phyloP scores from a whole-genome alignment of 2,113 vertebrate species.

The Gymnarchus niloticus region DNA sequence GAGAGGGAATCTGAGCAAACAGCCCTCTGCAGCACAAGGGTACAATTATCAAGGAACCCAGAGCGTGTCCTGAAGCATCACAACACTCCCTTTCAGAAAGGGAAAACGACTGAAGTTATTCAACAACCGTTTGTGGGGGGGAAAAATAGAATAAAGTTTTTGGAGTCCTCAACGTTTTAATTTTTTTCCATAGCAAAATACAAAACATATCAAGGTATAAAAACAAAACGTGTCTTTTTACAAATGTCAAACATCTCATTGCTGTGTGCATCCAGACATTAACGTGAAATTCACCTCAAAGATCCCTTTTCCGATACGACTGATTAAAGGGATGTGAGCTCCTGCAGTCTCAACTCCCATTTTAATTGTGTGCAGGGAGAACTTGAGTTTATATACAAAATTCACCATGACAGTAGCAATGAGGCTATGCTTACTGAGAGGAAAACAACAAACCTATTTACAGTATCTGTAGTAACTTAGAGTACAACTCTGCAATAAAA shows the following conservation, averaged over 20 bases:
- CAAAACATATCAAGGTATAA: constrained; percentile 41
- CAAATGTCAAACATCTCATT: constrained; percentile 31
- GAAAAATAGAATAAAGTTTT: constrained; percentile 29
- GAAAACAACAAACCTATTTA: constrained; percentile 1
- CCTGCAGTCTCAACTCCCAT: not conserved
- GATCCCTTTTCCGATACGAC: not conserved
- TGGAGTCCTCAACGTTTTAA: constrained; percentile 20
- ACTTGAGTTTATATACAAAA: not conserved
- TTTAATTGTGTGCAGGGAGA: not conserved
- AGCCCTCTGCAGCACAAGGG: too few species aligned
- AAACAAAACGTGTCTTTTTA: constrained; percentile 33
- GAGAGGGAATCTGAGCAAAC: too few species aligned
- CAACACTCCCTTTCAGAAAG: not conserved
- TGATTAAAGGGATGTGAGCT: not conserved
- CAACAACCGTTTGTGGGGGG: not conserved
- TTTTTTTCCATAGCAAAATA: constrained; percentile 35
- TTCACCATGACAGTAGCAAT: not conserved
- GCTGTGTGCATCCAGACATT: constrained; percentile 27
- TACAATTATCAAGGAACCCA: too few species aligned
- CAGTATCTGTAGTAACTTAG: not conserved
- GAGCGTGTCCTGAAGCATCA: too few species aligned
- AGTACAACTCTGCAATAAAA: not conserved
- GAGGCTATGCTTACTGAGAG: not conserved
- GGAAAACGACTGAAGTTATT: not conserved
- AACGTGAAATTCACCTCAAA: not conserved